phyloP scores from a whole-genome alignment of 2,797 vertebrate genomes.

The Lycodopsis pacificus region DNA sequence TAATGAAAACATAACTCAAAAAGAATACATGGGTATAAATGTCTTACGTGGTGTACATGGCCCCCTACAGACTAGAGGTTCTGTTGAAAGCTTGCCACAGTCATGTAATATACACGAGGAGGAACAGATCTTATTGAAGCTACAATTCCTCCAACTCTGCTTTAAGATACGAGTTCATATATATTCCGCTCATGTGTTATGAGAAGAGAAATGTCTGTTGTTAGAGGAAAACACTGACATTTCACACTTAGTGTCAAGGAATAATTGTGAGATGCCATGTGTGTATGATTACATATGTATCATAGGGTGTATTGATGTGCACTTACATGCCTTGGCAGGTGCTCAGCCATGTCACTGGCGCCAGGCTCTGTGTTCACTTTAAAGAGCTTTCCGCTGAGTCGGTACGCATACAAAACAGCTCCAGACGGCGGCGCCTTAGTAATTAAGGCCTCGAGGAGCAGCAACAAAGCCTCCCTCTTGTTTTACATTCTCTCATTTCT shows the following conservation, averaged over 20 bases:
- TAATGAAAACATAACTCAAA: not conserved
- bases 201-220: conserved; percentile 30
- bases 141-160: conserved; percentile 1
- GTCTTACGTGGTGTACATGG: not conserved
- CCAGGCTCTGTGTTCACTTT: conserved; percentile 70
- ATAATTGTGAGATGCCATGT: conserved; percentile 10
- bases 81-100: not conserved
- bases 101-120: conserved; percentile 8
- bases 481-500: conserved; percentile 71
- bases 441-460: conserved; percentile 78
- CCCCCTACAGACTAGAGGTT: not conserved
- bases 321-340: conserved; percentile 48
- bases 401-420: conserved; percentile 73
- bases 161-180: conserved; percentile 6
- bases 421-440: conserved; percentile 70
- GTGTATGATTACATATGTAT: conserved; percentile 13
- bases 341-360: conserved; percentile 64
- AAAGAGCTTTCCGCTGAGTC: conserved; percentile 77
- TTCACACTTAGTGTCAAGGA: conserved; percentile 30
- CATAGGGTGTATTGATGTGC: not conserved
- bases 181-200: conserved; percentile 8
- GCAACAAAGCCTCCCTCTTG: conserved; percentile 69
- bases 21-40: not conserved
- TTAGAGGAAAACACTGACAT: conserved; percentile 27
- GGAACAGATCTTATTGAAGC: conserved; percentile 18